Evolutionary conservation across 2,797 vertebrate species (phyloP).

Genomic region (Brachymystax lenok): DNA sequence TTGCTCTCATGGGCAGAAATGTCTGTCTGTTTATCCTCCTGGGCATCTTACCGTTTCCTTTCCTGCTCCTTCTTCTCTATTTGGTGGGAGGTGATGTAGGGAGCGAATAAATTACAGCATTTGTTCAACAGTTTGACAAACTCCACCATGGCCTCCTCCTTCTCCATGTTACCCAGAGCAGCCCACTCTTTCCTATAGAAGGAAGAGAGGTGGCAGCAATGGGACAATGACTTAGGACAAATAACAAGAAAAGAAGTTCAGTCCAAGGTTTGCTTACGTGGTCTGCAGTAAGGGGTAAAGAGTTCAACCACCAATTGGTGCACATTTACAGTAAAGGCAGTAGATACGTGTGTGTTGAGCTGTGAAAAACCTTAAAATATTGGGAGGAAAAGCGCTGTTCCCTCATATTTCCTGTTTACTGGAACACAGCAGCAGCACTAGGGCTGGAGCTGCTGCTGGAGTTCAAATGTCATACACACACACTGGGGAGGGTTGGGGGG

Average conservation of each 20-base stretch:
- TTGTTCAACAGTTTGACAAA: slow-evolving; percentile 93
- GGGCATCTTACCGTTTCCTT: slow-evolving; percentile 83
- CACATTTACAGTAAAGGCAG: neutral
- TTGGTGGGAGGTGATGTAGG: slow-evolving; percentile 93
- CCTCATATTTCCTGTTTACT: slow-evolving; percentile 16
- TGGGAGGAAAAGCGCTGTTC: slow-evolving; percentile 3
- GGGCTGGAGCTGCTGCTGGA: neutral
- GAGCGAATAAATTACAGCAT: slow-evolving; percentile 94
- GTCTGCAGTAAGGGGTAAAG: neutral
- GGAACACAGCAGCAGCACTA: slow-evolving; percentile 6
- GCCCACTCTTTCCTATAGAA: slow-evolving; percentile 92
- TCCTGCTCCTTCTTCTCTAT: slow-evolving; percentile 98
- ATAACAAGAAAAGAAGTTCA: neutral
- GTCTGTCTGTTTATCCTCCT: neutral
- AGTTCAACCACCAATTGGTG: neutral
- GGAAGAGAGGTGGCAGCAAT: neutral
- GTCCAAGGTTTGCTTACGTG: neutral
- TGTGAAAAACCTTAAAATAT: neutral
- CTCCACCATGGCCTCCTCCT: slow-evolving; percentile 95
- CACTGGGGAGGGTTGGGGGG: too few species aligned
- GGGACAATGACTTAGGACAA: neutral
- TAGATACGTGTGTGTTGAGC: neutral
- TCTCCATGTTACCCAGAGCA: slow-evolving; percentile 88
- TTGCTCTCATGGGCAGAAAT: neutral
- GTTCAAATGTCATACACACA: slow-evolving; percentile 27